These are phyloP conservation scores for Corynorhinus townsendii DNA, from an alignment of 2,113 vertebrate genomes.

Conservation along the genomic window DNA sequence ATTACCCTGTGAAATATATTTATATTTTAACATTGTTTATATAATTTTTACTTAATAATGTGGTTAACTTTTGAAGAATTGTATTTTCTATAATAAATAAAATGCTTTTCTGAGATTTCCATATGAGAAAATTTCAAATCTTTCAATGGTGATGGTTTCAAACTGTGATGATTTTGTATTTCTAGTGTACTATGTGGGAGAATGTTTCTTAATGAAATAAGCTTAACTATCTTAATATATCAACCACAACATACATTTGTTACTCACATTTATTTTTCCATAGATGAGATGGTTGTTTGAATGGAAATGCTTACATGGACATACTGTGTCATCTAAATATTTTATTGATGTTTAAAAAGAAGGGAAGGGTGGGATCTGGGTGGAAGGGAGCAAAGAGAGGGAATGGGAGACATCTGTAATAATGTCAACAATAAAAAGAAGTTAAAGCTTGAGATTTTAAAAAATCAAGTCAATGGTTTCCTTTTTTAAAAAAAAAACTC, in stretches of 20 bases:
- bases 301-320: neutral
- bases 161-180: neutral
- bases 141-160: neutral
- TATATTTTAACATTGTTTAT: neutral
- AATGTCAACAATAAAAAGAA: neutral
- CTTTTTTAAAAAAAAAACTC: neutral
- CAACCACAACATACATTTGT: neutral
- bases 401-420: neutral
- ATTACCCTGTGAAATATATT: neutral
- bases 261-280: neutral
- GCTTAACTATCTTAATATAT: neutral
- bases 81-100: neutral
- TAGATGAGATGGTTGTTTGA: neutral
- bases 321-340: neutral
- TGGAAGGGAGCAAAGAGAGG: neutral
- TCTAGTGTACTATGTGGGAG: neutral
- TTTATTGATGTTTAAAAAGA: neutral
- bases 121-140: neutral
- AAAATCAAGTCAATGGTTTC: neutral
- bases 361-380: neutral
- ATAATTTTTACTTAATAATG: neutral
- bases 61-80: neutral
- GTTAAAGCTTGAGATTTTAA: neutral
- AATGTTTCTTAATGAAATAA: neutral
- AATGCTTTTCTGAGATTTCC: neutral